These are phyloP conservation scores for Capitella teleta DNA, from an alignment of 1,140 invertebrate genomes.

Conservation along the genomic window DNA sequence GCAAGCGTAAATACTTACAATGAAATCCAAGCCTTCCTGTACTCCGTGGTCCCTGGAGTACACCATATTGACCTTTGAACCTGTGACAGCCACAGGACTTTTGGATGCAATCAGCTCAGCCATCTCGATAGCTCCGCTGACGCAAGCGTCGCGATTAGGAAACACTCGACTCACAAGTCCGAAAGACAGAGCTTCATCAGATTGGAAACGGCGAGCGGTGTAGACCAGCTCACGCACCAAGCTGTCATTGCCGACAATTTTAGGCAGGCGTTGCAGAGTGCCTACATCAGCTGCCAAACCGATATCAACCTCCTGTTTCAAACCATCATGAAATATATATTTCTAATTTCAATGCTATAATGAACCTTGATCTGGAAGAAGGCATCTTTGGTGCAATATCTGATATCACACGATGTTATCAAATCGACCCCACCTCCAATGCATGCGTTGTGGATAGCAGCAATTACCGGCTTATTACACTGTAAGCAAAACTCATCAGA, in stretches of 20 bases:
- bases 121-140: constrained; percentile 55
- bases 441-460: constrained; percentile 75
- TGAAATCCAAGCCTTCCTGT: constrained; percentile 71
- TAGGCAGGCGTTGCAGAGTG: constrained; percentile 83
- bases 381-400: constrained; percentile 80
- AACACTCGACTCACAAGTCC: constrained; percentile 51
- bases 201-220: constrained; percentile 68
- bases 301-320: constrained; percentile 46
- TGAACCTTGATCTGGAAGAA: constrained; percentile 73
- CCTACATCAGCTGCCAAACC: constrained; percentile 93
- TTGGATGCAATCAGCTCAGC: constrained; percentile 73
- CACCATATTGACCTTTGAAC: constrained; percentile 68
- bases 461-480: constrained; percentile 80
- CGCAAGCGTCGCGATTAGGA: constrained; percentile 53
- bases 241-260: constrained; percentile 78
- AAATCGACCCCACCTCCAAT: constrained; percentile 83
- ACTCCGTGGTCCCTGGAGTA: constrained; percentile 80
- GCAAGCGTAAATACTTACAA: constrained; percentile 68
- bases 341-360: too few relatives aligned
- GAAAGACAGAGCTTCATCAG: constrained; percentile 60
- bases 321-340: too few relatives aligned
- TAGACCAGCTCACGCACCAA: constrained; percentile 74
- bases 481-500: constrained; percentile 25
- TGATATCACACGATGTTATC: constrained; percentile 75
- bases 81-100: constrained; percentile 88